Conservation (phyloP, 2,888 invertebrate genomes). For the Platycheirus rosarum region DNA sequence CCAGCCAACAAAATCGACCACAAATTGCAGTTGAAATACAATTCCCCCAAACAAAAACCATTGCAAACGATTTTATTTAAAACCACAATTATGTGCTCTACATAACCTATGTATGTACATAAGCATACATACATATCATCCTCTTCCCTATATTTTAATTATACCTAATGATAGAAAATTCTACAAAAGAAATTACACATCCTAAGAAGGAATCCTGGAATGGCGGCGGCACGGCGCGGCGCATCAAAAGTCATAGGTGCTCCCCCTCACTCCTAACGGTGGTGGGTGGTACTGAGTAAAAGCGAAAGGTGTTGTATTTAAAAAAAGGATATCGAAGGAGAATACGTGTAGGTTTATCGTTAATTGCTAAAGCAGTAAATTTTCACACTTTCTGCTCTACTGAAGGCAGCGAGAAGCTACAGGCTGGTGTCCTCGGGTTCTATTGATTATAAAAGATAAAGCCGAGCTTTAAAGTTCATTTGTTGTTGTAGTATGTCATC, state of each 20-base stretch:
- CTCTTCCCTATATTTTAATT: neutral
- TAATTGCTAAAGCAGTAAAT: constrained; percentile 28
- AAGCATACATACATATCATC: neutral
- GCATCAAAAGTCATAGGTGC: neutral
- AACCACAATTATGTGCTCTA: constrained; percentile 37
- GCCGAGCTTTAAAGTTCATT: constrained; percentile 2
- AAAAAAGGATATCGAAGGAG: constrained; percentile 11
- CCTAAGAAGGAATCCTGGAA: constrained; percentile 4
- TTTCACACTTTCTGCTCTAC: constrained; percentile 15
- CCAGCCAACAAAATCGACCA: constrained; percentile 57
- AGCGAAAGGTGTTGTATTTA: neutral
- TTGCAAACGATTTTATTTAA: constrained; percentile 33
- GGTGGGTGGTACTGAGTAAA: neutral
- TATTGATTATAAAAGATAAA: constrained; percentile 19
- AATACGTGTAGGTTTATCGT: constrained; percentile 6
- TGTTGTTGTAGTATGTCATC: neutral
- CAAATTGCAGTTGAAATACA: constrained; percentile 51
- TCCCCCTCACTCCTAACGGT: neutral
- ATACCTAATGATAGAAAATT: constrained; percentile 17
- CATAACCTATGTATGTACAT: neutral
- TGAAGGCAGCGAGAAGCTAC: neutral
- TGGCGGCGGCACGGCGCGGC: neutral
- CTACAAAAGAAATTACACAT: constrained; percentile 3
- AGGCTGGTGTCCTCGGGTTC: neutral
- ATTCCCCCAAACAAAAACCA: constrained; percentile 9